A percentile compares a stretch with the other conserved stretches of the same genome.
These are phyloP conservation scores for Choloepus hoffmanni DNA, from an alignment of 2,113 vertebrate species.

Conservation along the genomic window DNA sequence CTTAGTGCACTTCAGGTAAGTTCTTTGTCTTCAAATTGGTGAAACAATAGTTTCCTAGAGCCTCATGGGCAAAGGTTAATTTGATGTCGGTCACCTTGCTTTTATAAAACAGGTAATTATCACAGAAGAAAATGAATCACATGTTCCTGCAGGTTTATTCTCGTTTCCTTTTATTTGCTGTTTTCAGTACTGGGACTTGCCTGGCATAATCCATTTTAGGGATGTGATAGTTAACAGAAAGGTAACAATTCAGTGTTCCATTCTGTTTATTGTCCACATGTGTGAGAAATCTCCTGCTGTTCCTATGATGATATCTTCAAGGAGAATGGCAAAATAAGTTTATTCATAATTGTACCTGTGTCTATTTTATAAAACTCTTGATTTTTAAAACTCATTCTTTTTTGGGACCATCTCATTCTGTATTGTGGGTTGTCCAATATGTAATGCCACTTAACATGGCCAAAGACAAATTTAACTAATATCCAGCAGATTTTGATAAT, in stretches of 20 bases:
- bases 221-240: not conserved
- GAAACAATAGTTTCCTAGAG: not conserved
- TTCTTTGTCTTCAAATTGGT: not conserved
- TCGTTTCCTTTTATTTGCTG: not conserved
- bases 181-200: not conserved
- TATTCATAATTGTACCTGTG: not conserved
- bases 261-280: not conserved
- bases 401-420: not conserved
- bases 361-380: not conserved
- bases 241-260: not conserved
- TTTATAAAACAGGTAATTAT: not conserved
- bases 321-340: not conserved
- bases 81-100: conserved; percentile 21
- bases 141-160: not conserved
- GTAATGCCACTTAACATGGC: not conserved
- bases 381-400: conserved; percentile 37
- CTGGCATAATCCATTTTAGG: not conserved
- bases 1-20: not conserved
- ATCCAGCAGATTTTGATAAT: not conserved
- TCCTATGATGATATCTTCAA: not conserved
- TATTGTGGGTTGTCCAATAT: not conserved
- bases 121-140: not conserved
- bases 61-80: not conserved
- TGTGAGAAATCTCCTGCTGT: not conserved
- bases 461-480: not conserved